Conservation (phyloP, 92 coral and sea anemone genomes). For the Parazoanthus darwini region DNA sequence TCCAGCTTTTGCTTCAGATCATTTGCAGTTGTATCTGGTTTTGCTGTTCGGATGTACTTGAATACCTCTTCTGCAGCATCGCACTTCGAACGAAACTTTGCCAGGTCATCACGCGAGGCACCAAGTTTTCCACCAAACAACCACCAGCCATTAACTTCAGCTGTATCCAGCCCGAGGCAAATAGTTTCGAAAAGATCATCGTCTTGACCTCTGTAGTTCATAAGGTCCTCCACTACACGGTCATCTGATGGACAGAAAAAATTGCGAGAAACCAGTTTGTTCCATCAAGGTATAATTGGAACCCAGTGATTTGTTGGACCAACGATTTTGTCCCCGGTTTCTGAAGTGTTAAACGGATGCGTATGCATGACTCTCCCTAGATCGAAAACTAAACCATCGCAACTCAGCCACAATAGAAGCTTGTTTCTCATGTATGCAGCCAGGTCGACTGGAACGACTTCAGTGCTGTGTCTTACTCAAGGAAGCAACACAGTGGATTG, state of each 20-base stretch:
- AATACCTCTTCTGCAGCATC: constrained; percentile 20
- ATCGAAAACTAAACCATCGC: too few species aligned
- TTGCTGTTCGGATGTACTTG: background rate
- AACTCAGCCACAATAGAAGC: too few species aligned
- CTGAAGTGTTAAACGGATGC: too few species aligned
- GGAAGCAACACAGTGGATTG: too few species aligned
- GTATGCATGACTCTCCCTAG: too few species aligned
- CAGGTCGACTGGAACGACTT: too few species aligned
- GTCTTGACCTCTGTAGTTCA: background rate
- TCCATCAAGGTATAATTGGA: too few species aligned
- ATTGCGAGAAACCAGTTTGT: background rate
- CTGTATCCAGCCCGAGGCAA: constrained; percentile 16
- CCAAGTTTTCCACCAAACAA: constrained; percentile 11
- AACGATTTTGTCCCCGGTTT: background rate
- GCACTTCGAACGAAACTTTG: background rate
- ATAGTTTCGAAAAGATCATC: background rate
- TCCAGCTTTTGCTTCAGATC: background rate
- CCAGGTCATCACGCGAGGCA: background rate
- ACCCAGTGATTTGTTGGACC: too few species aligned
- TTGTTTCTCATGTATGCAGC: too few species aligned
- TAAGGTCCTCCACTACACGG: background rate
- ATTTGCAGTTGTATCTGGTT: constrained; percentile 14
- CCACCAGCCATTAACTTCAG: background rate
- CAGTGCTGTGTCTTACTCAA: too few species aligned
- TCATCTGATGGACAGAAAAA: background rate